Base-by-base conservation (phyloP, 2,113 vertebrate species). In the Takifugu flavidus region DNA sequence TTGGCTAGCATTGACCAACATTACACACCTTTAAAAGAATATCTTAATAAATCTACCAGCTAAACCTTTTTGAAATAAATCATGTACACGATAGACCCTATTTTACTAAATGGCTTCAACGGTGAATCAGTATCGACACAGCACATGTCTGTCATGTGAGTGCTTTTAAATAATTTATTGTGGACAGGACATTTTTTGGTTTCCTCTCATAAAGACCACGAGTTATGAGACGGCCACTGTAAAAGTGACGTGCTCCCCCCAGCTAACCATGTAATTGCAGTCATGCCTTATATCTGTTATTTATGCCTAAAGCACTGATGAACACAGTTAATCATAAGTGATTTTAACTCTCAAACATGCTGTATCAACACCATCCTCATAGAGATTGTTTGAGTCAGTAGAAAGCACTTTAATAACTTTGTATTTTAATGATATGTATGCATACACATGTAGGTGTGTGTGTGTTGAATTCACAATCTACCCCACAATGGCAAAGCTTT, bases 301-400 rank as follows among this genome's bases (percentile, higher is more conserved):
- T 77, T 85, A 65, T 76, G 81, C 82, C 79, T 80, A 70, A 86
- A 89, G 88, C 90, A 90, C 88, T 89, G 90, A 89, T 88, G 85
- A 89, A 86, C 85, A 82, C 77, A 72, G 80, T 67, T 82, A 85
- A 83, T 83, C 75, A 77, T 71, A 85, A 78, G 75, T 86, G 74
- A 86, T 86, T 87, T 86, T 75, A 82, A 69, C 80, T 88, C 86
- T 91, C 82, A 88, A 68, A 85, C 86, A 86, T 86, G 73, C 87
- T 85, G 84, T 72, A 77, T 75, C 82, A 82, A 79, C 79, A 81
- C 78, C 85, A 72, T 88, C 88, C 84, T 85, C 81, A 82, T 64
- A 77, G 84, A 87, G 82, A 86, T 82, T 82, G 71, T 85, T 85
- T 84, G 78, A 85, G 85, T 86, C 75, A 73, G 80, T 85, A 83